Percentiles rank a stretch among this genome's conserved stretches.
phyloP scores from a whole-genome alignment of 2,113 vertebrate genomes.

The Cairina moschata region DNA sequence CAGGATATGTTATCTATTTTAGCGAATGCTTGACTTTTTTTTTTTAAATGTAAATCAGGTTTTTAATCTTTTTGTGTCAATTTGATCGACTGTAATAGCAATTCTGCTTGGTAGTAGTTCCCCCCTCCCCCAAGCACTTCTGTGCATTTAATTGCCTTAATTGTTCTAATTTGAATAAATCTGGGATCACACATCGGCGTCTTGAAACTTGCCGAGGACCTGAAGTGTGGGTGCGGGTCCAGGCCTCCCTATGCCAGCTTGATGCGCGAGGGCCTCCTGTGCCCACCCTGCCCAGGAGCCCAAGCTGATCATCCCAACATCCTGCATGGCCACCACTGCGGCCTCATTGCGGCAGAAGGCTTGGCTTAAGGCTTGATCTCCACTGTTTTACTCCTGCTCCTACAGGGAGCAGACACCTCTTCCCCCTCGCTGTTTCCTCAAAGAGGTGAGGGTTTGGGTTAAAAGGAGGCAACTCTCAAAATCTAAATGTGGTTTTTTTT shows the following conservation, averaged over 20 bases:
- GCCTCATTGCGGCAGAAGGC: neutral
- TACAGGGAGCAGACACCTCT: neutral
- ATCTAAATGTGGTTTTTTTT: neutral
- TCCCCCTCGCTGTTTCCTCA: neutral
- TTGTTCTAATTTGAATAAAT: constrained; percentile 79
- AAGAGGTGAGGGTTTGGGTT: neutral
- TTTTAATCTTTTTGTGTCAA: constrained; percentile 80
- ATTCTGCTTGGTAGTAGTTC: constrained; percentile 69
- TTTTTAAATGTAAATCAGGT: constrained; percentile 72
- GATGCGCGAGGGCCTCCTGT: neutral
- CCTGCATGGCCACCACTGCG: neutral
- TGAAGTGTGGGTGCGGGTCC: accelerated
- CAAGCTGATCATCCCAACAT: neutral
- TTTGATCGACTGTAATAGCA: constrained; percentile 76
- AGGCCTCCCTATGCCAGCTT: neutral
- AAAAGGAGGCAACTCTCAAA: neutral
- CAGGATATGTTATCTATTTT: constrained; percentile 75
- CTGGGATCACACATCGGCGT: constrained; percentile 70
- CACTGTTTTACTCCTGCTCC: neutral
- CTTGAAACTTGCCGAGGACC: constrained; percentile 61
- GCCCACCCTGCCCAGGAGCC: neutral
- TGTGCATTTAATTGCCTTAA: constrained; percentile 78
- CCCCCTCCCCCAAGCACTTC: constrained; percentile 47
- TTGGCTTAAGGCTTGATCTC: neutral
- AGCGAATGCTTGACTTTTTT: constrained; percentile 62